These are phyloP conservation scores for Trogon melanurus DNA, from an alignment of 2,113 vertebrate genomes.

Conservation along the genomic window DNA sequence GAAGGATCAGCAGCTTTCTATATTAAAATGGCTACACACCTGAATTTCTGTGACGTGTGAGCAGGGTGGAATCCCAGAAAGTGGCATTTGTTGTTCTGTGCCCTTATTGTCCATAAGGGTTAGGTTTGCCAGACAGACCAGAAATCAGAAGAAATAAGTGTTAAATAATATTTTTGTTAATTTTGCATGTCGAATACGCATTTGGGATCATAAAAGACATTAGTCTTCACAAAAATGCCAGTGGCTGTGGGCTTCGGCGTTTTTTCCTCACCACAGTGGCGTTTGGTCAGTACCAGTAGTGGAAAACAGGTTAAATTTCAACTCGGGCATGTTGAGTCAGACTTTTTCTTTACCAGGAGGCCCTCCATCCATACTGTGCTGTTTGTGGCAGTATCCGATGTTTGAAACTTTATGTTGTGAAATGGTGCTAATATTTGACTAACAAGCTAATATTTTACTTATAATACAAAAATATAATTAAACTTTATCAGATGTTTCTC, in stretches of 20 bases:
- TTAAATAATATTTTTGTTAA: background rate
- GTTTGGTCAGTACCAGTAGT: background rate
- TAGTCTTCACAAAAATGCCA: background rate
- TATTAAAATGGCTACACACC: background rate
- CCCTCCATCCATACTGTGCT: background rate
- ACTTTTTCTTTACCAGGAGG: background rate
- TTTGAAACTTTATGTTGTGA: background rate
- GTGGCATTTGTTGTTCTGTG: background rate
- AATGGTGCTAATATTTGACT: background rate
- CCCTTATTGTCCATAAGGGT: background rate
- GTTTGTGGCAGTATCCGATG: background rate
- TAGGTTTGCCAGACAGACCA: background rate
- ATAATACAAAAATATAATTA: background rate
- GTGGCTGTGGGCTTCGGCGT: background rate
- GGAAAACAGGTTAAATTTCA: constrained; percentile 10
- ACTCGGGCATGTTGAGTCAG: background rate
- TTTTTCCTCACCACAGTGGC: background rate
- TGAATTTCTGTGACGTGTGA: background rate
- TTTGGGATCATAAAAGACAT: background rate
- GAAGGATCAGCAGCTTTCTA: background rate
- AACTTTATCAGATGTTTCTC: background rate
- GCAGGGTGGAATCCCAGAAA: background rate
- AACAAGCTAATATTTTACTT: background rate
- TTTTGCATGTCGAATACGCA: background rate
- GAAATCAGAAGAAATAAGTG: background rate